Percentiles rank a stretch among this genome's conserved stretches.
phyloP scores from a whole-genome alignment of 1,140 invertebrate species.

The Hycleus phaleratus region DNA sequence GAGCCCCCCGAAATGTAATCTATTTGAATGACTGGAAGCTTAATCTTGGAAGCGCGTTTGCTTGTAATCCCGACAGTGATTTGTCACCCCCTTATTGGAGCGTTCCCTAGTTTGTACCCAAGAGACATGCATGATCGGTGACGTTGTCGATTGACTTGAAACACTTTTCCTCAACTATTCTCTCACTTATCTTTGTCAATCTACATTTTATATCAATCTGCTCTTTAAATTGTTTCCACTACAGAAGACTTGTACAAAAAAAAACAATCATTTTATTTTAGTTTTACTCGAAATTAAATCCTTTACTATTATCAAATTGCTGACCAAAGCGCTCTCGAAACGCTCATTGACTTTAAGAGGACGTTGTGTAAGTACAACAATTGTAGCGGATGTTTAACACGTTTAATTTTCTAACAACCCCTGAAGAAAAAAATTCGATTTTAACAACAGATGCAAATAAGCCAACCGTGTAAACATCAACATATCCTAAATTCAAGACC shows the following conservation, averaged over 20 bases:
- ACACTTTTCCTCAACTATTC: slow-evolving; percentile 6
- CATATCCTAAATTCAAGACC: slow-evolving; percentile 15
- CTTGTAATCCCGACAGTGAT: slow-evolving; percentile 14
- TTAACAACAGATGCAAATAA: neutral
- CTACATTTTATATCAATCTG: neutral
- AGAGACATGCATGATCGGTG: slow-evolving; percentile 14
- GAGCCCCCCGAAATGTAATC: slow-evolving; percentile 5
- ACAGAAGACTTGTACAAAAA: too few species aligned
- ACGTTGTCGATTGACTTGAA: slow-evolving; percentile 13
- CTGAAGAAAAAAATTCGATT: neutral
- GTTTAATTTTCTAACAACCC: neutral
- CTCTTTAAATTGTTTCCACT: too few species aligned
- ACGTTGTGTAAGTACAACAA: too few species aligned
- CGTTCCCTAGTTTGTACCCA: slow-evolving; percentile 8
- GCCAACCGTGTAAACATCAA: slow-evolving; percentile 7
- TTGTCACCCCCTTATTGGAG: slow-evolving; percentile 14
- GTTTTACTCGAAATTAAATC: too few species aligned
- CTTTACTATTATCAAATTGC: too few species aligned
- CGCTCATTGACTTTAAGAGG: too few species aligned
- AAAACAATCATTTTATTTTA: too few species aligned
- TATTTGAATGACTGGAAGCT: slow-evolving; percentile 12
- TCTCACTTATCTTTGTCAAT: slow-evolving; percentile 6
- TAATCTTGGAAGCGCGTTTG: slow-evolving; percentile 12
- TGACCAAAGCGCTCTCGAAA: too few species aligned
- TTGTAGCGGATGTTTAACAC: neutral